A percentile compares a stretch with the other conserved stretches of the same genome.
These are phyloP conservation scores for Prenolepis imparis DNA, from an alignment of 2,888 invertebrate genomes.

Conservation along the genomic window DNA sequence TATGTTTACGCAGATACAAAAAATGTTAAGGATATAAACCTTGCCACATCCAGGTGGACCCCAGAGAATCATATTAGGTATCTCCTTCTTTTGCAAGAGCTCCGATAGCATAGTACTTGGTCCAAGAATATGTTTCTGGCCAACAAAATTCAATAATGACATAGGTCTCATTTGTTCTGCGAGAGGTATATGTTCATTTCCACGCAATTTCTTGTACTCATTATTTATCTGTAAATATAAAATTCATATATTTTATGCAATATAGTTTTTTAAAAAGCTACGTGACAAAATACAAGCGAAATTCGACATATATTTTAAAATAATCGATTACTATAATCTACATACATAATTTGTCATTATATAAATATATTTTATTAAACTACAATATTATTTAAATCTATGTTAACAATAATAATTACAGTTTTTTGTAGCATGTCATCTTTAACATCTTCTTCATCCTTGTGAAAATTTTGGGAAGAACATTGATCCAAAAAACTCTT, in stretches of 20 bases:
- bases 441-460: slow-evolving; percentile 1
- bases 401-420: slow-evolving; percentile 20
- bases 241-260: neutral
- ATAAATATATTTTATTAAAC: neutral
- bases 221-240: slow-evolving; percentile 62
- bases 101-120: slow-evolving; percentile 89
- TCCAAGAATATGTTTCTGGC: slow-evolving; percentile 91
- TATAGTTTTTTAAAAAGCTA: neutral
- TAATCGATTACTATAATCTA: neutral
- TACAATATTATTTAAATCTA: slow-evolving; percentile 2
- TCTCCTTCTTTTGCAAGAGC: slow-evolving; percentile 89
- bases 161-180: slow-evolving; percentile 92
- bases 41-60: slow-evolving; percentile 96
- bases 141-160: slow-evolving; percentile 89
- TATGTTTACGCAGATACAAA: neutral
- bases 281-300: neutral
- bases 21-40: slow-evolving; percentile 84
- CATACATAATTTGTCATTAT: neutral
- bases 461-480: slow-evolving; percentile 1
- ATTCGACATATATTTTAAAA: neutral
- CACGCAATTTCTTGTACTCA: slow-evolving; percentile 58
- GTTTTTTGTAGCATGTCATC: slow-evolving; percentile 1
- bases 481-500: slow-evolving; percentile 56
- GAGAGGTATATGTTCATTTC: slow-evolving; percentile 87
- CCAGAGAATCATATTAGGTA: slow-evolving; percentile 95